phyloP scores from a whole-genome alignment of 2,113 vertebrate species.

The Elephantulus edwardii region DNA sequence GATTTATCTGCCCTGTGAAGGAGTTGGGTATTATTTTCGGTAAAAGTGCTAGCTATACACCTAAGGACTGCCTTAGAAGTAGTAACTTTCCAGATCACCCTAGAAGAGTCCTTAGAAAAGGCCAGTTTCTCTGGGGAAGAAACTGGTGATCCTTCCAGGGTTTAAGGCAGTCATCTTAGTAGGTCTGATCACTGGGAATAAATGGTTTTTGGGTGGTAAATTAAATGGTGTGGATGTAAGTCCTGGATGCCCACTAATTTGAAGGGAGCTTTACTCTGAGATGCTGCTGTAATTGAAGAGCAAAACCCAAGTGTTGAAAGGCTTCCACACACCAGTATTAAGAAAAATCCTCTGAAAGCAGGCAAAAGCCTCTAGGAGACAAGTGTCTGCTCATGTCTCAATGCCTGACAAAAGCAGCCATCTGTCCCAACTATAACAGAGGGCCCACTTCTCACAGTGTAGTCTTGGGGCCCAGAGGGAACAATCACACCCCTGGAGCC shows the following conservation, averaged over 20 bases:
- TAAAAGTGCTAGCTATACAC: neutral
- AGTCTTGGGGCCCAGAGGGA: neutral
- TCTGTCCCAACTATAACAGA: neutral
- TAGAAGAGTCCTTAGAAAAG: neutral
- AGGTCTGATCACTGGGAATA: neutral
- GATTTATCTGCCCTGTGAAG: neutral
- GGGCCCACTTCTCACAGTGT: neutral
- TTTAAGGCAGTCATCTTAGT: neutral
- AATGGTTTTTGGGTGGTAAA: neutral
- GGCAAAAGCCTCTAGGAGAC: neutral
- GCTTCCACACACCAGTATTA: fast-evolving
- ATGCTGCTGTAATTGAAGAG: neutral
- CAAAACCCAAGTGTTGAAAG: neutral
- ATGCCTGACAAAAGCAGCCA: neutral
- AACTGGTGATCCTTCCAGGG: neutral
- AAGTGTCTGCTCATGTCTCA: neutral
- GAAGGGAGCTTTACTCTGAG: neutral
- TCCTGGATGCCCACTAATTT: too few species aligned
- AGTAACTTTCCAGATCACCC: neutral
- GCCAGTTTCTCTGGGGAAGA: neutral
- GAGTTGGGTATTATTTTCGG: neutral
- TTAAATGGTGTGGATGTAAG: neutral
- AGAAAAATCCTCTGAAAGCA: neutral
- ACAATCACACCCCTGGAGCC: neutral
- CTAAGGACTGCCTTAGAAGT: neutral